Conservation (phyloP, 2,888 invertebrate species). For the Amiota communis region DNA sequence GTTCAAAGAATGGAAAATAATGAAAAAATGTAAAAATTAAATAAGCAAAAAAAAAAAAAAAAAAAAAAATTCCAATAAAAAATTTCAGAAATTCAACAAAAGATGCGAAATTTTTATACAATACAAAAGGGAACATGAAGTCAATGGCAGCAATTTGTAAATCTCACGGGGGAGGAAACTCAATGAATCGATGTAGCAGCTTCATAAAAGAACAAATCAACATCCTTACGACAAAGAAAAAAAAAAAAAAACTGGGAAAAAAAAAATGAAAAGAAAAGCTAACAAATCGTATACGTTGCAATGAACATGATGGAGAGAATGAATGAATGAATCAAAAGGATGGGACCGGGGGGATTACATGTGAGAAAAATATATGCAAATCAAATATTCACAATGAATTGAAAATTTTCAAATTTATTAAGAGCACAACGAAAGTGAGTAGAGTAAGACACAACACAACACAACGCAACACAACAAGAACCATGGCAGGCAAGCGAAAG, state of each 20-base stretch:
- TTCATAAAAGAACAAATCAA: conserved; percentile 21
- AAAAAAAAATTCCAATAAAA: background rate
- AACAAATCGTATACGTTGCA: conserved; percentile 24
- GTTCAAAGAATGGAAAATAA: background rate
- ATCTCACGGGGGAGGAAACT: conserved; percentile 56
- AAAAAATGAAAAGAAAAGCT: conserved; percentile 5
- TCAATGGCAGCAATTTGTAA: conserved; percentile 63
- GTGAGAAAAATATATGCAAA: conserved; percentile 55
- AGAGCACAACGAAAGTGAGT: too few relatives aligned
- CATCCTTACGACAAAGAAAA: conserved; percentile 5
- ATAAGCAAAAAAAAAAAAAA: conserved; percentile 13
- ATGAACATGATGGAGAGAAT: conserved; percentile 19
- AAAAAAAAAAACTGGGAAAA: conserved; percentile 30
- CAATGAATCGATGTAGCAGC: conserved; percentile 50
- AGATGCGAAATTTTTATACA: background rate
- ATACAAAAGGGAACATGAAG: background rate
- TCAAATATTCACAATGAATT: conserved; percentile 64
- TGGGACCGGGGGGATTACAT: background rate
- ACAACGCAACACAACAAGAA: conserved; percentile 17
- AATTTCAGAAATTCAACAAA: background rate
- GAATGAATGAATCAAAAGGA: conserved; percentile 34
- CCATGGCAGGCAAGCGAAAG: conserved; percentile 10
- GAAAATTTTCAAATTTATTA: conserved; percentile 62
- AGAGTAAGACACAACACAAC: background rate
- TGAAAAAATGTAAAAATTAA: background rate